phyloP scores from a whole-genome alignment of 2,888 invertebrate genomes.

The Drosophila infuscata region DNA sequence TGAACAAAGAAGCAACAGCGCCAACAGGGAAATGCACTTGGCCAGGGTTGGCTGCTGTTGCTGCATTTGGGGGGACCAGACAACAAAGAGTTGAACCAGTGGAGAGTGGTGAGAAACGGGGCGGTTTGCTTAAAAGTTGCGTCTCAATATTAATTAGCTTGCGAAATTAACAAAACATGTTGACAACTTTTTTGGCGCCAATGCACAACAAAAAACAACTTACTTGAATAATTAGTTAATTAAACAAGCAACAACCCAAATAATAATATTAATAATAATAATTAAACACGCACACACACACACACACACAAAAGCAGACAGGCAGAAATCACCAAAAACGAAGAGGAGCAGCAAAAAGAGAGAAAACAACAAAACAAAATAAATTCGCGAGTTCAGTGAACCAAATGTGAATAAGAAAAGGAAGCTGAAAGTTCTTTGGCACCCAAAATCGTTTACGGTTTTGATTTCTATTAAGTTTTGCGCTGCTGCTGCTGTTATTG shows the following conservation, averaged over 20 bases:
- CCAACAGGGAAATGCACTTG: slow-evolving; percentile 66
- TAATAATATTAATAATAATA: slow-evolving; percentile 9
- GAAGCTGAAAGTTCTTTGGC: slow-evolving; percentile 51
- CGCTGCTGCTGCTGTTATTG: slow-evolving; percentile 2
- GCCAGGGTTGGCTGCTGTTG: slow-evolving; percentile 23
- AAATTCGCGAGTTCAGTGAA: slow-evolving; percentile 47
- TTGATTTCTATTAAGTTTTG: slow-evolving; percentile 46
- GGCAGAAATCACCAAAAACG: slow-evolving; percentile 5
- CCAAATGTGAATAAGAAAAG: slow-evolving; percentile 40
- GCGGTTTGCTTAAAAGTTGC: neutral
- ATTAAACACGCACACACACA: slow-evolving; percentile 1
- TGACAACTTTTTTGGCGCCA: slow-evolving; percentile 30
- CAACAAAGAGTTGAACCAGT: slow-evolving; percentile 61
- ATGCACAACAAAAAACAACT: slow-evolving; percentile 4
- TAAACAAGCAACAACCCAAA: slow-evolving; percentile 3
- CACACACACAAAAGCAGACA: slow-evolving; percentile 11
- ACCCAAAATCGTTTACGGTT: slow-evolving; percentile 33
- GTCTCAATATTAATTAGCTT: slow-evolving; percentile 33
- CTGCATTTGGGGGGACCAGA: slow-evolving; percentile 38
- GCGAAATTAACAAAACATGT: slow-evolving; percentile 13
- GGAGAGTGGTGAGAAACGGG: neutral
- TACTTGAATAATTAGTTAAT: slow-evolving; percentile 20
- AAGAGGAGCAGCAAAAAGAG: slow-evolving; percentile 9
- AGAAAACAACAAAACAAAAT: slow-evolving; percentile 4
- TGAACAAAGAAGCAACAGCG: slow-evolving; percentile 49